Percentiles rank a stretch among this genome's conserved stretches.
Conservation (phyloP, 2,797 vertebrate genomes). For the Simalia tracyae region DNA sequence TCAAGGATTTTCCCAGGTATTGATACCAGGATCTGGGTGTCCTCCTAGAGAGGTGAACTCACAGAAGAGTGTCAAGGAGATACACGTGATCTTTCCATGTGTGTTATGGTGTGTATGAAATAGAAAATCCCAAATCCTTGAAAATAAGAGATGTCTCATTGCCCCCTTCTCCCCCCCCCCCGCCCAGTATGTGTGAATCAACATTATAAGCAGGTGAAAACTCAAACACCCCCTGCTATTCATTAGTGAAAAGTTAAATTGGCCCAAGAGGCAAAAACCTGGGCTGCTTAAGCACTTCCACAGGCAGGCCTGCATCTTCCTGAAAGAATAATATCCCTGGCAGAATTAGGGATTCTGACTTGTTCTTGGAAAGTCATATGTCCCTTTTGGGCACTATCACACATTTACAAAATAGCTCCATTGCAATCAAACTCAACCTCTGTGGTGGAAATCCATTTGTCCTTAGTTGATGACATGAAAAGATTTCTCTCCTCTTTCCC, state of each 20-base stretch:
- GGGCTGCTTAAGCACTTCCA: background rate
- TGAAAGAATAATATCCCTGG: background rate
- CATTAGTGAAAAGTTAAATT: background rate
- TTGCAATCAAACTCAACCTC: conserved; percentile 1
- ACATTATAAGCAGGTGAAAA: background rate
- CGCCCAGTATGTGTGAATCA: background rate
- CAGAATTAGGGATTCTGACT: background rate
- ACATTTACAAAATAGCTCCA: conserved; percentile 25
- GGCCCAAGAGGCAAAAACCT: background rate
- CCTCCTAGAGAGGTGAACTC: background rate
- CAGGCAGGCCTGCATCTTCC: background rate
- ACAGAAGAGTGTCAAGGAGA: background rate
- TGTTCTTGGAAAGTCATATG: background rate
- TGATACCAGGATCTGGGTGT: background rate
- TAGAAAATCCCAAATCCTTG: background rate
- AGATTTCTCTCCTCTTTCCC: conserved; percentile 32
- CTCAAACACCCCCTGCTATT: background rate
- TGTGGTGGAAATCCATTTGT: background rate
- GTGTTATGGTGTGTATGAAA: background rate
- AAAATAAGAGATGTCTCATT: background rate
- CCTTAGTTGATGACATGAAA: conserved; percentile 49
- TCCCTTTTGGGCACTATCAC: conserved; percentile 16
- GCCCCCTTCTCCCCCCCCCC: background rate
- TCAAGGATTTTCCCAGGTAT: background rate
- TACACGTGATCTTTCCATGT: background rate